Base-by-base conservation (phyloP, 2,797 vertebrate species). In the Leucoraja ocellata region DNA sequence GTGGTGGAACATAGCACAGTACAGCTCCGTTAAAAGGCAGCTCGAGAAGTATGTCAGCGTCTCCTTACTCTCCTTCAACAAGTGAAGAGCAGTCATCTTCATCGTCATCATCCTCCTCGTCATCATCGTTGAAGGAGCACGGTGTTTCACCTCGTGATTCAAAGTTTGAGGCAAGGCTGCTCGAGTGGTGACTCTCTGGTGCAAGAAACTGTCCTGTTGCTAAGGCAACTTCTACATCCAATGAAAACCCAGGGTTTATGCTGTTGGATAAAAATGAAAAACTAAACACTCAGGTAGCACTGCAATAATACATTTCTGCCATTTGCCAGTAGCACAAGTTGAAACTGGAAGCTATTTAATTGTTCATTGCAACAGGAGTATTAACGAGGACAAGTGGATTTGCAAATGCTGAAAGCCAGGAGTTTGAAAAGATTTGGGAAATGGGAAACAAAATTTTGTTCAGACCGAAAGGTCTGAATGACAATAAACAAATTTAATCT, bases 81-180 rank as follows among this genome's bases (percentile, higher is more conserved):
- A 97, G 96, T 21, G 97, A 97, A 81, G 97, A 97, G 83, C 96
- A 97, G 93, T 97, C 96, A 2, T 95, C 94, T 1, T 95, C 95
- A 0, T 97, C 97, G 3, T 97, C 96, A 25, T 97, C 96, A 0
- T 97, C 97, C 0, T 97, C 97, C 28, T 97, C 97, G 0, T 97
- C 97, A 0, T 98, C 97, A 0, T 97, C 97, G 10, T 97, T 97
- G 95, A 97, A 97, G 0, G 97, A 97, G 93, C 96, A 97, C 58
- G 97, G 97, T 0, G 97, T 97, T 95, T 97, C 97, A 5, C 96
- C 97, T 5, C 97, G 96, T 74, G 97, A 97, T 93, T 97, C 96
- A 94, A 96, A 96, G 94, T 96, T 96, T 21, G 96, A 97, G 0
- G 96, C 95, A 11, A 96, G 96, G 2, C 96, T 96, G 95, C 97